These are phyloP conservation scores for Pelecanoides urinatrix DNA, from an alignment of 2,113 vertebrate genomes.

Conservation along the genomic window DNA sequence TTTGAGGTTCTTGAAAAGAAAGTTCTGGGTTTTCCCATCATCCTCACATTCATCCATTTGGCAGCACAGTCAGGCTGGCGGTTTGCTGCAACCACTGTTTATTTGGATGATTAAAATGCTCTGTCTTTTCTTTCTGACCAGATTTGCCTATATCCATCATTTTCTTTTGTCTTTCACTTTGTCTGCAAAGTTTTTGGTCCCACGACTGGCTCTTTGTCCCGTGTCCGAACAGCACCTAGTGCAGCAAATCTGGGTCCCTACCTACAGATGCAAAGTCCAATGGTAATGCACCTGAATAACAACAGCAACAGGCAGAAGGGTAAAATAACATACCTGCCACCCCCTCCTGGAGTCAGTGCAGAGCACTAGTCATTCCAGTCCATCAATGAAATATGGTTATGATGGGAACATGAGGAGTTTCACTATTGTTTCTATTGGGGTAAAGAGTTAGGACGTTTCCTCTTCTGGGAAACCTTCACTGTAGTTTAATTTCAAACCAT, in stretches of 20 bases:
- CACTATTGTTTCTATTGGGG: background rate
- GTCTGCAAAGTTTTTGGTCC: background rate
- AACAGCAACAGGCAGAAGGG: background rate
- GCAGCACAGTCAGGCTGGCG: background rate
- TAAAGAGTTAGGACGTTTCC: background rate
- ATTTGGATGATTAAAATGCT: background rate
- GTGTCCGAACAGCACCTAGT: background rate
- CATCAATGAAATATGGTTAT: background rate
- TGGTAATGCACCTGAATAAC: background rate
- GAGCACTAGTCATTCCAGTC: background rate
- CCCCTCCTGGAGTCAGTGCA: background rate
- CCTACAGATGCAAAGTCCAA: background rate
- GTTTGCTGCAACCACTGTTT: background rate
- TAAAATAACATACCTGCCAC: background rate
- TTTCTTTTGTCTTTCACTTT: background rate
- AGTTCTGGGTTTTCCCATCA: background rate
- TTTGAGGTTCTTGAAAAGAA: background rate
- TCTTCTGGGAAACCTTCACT: background rate
- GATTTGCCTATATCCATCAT: background rate
- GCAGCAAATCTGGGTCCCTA: background rate
- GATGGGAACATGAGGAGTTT: background rate
- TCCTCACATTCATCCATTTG: background rate
- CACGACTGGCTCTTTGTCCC: fast-evolving
- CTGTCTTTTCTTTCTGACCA: background rate
- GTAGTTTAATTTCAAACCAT: background rate